Conservation (phyloP, 2,113 vertebrate genomes). For the Callaeas wilsoni region DNA sequence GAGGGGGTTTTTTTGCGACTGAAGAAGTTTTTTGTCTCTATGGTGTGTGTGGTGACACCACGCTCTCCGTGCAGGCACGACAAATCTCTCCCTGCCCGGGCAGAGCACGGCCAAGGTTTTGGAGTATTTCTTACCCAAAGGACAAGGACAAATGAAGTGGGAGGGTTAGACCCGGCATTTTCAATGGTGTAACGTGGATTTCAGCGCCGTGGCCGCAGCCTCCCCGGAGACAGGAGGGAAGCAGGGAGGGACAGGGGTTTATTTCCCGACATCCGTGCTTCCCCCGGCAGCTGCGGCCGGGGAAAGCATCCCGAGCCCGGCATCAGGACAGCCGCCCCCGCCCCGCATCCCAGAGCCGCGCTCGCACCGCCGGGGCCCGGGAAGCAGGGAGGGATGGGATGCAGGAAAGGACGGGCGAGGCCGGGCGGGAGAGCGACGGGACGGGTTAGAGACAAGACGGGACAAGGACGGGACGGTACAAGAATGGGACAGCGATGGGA, state of each 20-base stretch:
- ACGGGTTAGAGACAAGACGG: neutral
- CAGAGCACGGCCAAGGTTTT: neutral
- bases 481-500: neutral
- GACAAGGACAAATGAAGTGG: accelerated
- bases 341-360: neutral
- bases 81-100: neutral
- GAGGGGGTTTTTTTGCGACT: neutral
- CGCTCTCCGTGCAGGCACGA: neutral
- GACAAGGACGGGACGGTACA: neutral
- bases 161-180: neutral
- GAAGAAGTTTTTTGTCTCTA: no score
- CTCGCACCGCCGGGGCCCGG: neutral
- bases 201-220: neutral
- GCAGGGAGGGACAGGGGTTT: neutral
- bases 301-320: neutral
- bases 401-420: no score
- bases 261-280: neutral
- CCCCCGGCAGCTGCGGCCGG: neutral
- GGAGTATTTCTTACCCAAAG: neutral
- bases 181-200: accelerated
- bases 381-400: neutral
- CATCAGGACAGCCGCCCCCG: neutral
- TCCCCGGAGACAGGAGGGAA: neutral
- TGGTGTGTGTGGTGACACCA: neutral
- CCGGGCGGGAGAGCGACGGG: no score